These are phyloP conservation scores for Virgularia gustaviana DNA, from an alignment of 92 coral and sea anemone species.

Conservation along the genomic window DNA sequence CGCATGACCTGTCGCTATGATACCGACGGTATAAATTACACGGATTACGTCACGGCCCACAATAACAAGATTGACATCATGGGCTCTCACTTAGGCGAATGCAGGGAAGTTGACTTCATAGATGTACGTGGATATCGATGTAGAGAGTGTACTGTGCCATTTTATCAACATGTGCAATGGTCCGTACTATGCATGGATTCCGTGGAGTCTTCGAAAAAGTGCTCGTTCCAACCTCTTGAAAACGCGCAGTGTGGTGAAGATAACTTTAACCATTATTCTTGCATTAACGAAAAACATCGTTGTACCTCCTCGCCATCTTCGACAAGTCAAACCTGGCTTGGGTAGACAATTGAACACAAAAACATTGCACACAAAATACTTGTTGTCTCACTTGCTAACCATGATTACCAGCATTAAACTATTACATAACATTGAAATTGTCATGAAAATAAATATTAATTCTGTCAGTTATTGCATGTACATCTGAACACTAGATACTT, in stretches of 20 bases:
- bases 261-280: background rate
- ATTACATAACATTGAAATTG: too few relatives aligned
- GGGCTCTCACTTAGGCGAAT: background rate
- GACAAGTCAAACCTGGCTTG: constrained; percentile 26
- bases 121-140: constrained; percentile 11
- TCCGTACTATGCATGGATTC: background rate
- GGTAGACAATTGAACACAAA: too few relatives aligned
- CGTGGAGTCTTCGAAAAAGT: background rate
- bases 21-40: background rate
- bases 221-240: background rate
- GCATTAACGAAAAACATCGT: constrained; percentile 1
- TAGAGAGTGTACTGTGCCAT: background rate
- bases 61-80: background rate
- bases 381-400: too few relatives aligned
- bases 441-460: too few relatives aligned
- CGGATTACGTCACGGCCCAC: constrained; percentile 2
- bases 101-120: background rate
- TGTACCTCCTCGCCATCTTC: constrained; percentile 3
- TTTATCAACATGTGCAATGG: background rate
- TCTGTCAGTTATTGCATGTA: too few relatives aligned
- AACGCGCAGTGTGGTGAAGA: background rate
- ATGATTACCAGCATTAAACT: too few relatives aligned
- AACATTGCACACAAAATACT: too few relatives aligned
- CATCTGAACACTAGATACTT: too few relatives aligned
- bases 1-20: constrained; percentile 9